A percentile compares a stretch with the other conserved stretches of the same genome.
These are phyloP conservation scores for Chrysaora quinquecirrha DNA, from an alignment of 30 jellyfish, hydroid and myxozoan genomes.

Conservation along the genomic window DNA sequence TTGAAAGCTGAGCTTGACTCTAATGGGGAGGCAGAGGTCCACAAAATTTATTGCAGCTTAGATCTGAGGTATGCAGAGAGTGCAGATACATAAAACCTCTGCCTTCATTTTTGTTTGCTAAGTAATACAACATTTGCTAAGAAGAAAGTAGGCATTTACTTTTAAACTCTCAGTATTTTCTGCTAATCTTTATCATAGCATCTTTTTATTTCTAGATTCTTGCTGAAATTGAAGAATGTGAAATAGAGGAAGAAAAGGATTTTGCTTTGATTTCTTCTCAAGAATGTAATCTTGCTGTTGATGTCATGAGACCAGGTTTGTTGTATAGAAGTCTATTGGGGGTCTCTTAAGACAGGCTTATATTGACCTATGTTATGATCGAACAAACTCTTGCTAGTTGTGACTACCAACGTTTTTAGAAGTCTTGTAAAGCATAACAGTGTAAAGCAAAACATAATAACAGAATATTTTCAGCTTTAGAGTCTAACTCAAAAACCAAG, in stretches of 20 bases:
- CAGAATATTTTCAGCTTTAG: neutral
- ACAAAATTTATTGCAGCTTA: neutral
- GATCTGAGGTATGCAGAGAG: slow-evolving; percentile 1
- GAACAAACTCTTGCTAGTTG: too few relatives aligned
- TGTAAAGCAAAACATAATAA: neutral
- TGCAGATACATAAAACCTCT: neutral
- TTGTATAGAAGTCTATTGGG: neutral
- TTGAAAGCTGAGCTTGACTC: neutral
- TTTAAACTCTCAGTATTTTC: neutral
- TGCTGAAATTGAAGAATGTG: slow-evolving; percentile 8
- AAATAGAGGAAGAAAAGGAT: neutral
- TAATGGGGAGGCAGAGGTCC: neutral
- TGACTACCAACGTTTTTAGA: too few relatives aligned
- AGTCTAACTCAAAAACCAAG: too few relatives aligned
- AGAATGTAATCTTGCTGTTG: neutral
- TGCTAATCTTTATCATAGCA: neutral
- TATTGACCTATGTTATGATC: neutral
- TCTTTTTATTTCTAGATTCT: neutral
- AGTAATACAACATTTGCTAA: neutral
- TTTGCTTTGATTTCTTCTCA: neutral
- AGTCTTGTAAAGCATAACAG: neutral
- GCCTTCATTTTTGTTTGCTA: neutral
- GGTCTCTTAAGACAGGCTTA: too few relatives aligned
- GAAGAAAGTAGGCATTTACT: neutral
- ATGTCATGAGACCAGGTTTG: neutral